phyloP scores from a whole-genome alignment of 2,113 vertebrate species.

The human (Homo sapiens) region GRCh38 chr18:59745501-59746000 shows the following conservation, averaged over 20 bases:
- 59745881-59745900: neutral
- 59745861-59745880: neutral
- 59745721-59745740: too few species aligned
- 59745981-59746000: neutral
- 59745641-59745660: neutral
- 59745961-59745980: neutral
- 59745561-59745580: neutral
- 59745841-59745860: neutral
- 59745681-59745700: neutral
- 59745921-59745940: neutral
- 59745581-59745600: neutral
- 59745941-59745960: neutral
- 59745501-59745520: neutral
- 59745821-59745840: neutral
- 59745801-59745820: neutral
- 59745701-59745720: neutral
- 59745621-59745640: neutral
- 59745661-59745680: neutral
- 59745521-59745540: neutral
- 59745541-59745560: neutral
- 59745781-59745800: neutral
- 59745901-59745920: neutral
- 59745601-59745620: neutral
- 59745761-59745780: neutral
- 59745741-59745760: neutral